These are phyloP conservation scores for Eidolon dupreanum DNA, from an alignment of 2,797 vertebrate genomes.

Conservation along the genomic window DNA sequence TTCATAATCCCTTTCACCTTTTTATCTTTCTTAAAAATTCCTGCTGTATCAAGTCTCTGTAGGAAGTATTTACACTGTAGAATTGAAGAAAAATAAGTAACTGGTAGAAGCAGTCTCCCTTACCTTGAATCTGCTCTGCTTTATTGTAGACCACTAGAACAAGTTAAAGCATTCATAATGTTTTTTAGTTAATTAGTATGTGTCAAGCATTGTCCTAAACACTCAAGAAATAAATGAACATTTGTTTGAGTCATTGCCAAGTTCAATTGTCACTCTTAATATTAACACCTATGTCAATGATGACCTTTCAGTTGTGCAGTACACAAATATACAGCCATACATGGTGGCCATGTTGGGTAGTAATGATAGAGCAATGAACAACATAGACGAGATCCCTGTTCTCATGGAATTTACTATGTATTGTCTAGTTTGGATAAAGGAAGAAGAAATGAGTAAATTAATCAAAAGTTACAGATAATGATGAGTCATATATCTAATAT, in stretches of 20 bases:
- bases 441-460: not conserved
- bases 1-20: not conserved
- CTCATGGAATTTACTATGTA: not conserved
- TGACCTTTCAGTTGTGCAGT: not conserved
- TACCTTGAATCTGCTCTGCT: not conserved
- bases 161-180: not conserved
- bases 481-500: conserved; percentile 27
- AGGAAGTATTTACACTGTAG: not conserved
- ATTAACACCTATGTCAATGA: not conserved
- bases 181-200: not conserved
- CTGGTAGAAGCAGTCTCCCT: not conserved
- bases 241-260: not conserved
- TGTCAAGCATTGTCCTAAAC: not conserved
- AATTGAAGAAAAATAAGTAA: not conserved
- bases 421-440: not conserved
- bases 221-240: not conserved
- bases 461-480: not conserved
- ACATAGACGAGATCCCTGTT: not conserved
- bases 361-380: not conserved
- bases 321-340: not conserved
- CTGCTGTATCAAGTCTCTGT: not conserved
- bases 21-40: conserved; percentile 11
- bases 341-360: not conserved
- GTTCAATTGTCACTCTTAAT: not conserved
- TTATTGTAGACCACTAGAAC: not conserved